Conservation (phyloP, 2,797 vertebrate genomes). For the Lophotriccus pileatus region DNA sequence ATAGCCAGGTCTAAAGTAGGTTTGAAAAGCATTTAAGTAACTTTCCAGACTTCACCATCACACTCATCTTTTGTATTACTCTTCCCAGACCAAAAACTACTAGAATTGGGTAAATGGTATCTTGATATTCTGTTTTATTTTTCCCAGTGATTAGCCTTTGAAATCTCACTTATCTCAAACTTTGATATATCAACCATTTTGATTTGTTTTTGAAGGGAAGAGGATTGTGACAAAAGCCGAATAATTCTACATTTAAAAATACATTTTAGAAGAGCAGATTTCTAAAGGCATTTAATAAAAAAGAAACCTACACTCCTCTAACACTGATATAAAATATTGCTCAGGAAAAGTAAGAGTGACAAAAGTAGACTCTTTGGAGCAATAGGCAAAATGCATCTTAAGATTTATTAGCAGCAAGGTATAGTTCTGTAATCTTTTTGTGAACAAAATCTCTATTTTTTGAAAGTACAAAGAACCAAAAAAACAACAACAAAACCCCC, state of each 20-base stretch:
- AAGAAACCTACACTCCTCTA: not conserved
- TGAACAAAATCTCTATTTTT: not conserved
- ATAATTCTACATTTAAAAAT: not conserved
- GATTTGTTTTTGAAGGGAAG: not conserved
- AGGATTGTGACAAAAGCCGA: not conserved
- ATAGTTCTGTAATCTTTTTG: not conserved
- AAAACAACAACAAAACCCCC: not conserved
- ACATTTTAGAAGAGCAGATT: not conserved
- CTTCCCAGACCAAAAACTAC: not conserved
- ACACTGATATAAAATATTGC: not conserved
- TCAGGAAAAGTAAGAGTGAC: not conserved
- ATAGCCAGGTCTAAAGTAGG: slow-evolving; percentile 13
- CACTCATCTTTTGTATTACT: not conserved
- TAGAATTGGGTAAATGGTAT: not conserved
- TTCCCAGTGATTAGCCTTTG: not conserved
- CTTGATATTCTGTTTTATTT: not conserved
- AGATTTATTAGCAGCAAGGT: not conserved
- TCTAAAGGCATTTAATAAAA: not conserved
- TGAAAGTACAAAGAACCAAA: not conserved
- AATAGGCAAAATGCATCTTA: not conserved
- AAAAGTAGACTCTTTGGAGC: not conserved
- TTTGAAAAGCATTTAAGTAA: slow-evolving; percentile 42
- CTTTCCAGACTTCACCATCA: slow-evolving; percentile 4
- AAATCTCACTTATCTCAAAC: not conserved
- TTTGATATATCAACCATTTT: not conserved